Evolutionary conservation across 2,888 invertebrate genomes (phyloP), one percentile per base, ranked within the genome.

Genomic region (Limnephilus marmoratus): DNA sequence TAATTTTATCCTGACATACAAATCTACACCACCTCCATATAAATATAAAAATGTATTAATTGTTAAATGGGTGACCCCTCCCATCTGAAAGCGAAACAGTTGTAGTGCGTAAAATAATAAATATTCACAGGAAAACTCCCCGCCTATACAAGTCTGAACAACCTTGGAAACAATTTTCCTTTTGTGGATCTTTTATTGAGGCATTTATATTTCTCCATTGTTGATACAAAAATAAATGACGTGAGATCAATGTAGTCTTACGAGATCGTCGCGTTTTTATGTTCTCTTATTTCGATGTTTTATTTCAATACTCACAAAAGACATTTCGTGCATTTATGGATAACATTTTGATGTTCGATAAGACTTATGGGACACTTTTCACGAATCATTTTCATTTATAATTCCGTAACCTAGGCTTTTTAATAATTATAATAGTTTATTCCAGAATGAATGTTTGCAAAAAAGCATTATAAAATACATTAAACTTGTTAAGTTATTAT

Each of bases 181-280:
- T 88, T 89, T 9, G 24, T 24, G 68, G 29, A 49, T 81, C 68
- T 89, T 89, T 89, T 81, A 89, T 89, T 81, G 80, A 80, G 81
- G 81, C 81, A 68, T 87, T 24, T 87, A 87, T 68, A 68, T 29
- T 87, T 87, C 12, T 83, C 68, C 24, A 68, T 53, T 87, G 34
- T 87, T 53, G 87, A 7, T 87, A 53, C 68, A 87, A 31, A 87
- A 87, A 87, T 87, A 83, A 83, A 87, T 53, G 53, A 31, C 15
- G 13, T 53, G 13, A 87, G 87, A 87, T 87, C 49, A 87, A 87
- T 49, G 31, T n/a, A 86, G 86, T 49, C 41, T n/a, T 34, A 83
- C 83, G 37, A 83, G 37, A 83, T 68, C 68, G 68, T 68, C 68
- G 24, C 18, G 24, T 68, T n/a, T 68, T 41, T 37, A 83, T 34